Base-by-base conservation (phyloP, 2,888 invertebrate genomes). In the Cheilosia urbana region DNA sequence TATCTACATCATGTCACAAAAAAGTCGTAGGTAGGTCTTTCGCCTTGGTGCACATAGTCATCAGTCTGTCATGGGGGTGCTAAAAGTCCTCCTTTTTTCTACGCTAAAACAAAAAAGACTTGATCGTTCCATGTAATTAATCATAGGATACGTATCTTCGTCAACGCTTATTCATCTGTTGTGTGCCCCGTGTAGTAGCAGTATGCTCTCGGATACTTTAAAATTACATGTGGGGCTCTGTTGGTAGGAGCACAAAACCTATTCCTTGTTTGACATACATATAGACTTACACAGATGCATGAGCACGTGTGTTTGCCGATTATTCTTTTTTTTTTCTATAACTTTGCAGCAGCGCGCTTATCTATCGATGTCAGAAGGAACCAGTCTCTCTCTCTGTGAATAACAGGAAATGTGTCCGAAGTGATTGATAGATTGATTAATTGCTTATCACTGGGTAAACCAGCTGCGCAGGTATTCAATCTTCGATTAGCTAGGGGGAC, bases 341-440 rank as follows among this genome's bases (percentile, higher is more conserved):
- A 60, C 51, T 53, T 71, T 66, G 37, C 57, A 51, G 51, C 24
- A 47, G n/a, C 37, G 24, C 13, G 83, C 83, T 84, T 84, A 84
- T 84, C 83, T 73, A 37, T 55, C 37, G 42, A 62, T 62, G 62
- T 58, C 71, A 81, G 65, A 58, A 55, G 30, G 47, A 69, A 65
- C 49, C 60, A 57, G 57, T 76, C 55, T 65, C 37, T 37, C 34
- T 66, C 55, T 65, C 37, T 4, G 34, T 66, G 53, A 24, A 63
- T 55, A 57, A 40, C 53, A 42, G 57, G 49, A 69, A 69, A 83
- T 71, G 69, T 80, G 75, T 85, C 84, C 66, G 65, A 76, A 76
- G 71, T 85, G 84, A 85, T 85, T 85, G 84, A 84, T 84, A 66
- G 84, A 85, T 80, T 85, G 80, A 85, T 80, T 85, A 85, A 85